phyloP scores from a whole-genome alignment of 2,888 invertebrate species.

The Calameuta filiformis region DNA sequence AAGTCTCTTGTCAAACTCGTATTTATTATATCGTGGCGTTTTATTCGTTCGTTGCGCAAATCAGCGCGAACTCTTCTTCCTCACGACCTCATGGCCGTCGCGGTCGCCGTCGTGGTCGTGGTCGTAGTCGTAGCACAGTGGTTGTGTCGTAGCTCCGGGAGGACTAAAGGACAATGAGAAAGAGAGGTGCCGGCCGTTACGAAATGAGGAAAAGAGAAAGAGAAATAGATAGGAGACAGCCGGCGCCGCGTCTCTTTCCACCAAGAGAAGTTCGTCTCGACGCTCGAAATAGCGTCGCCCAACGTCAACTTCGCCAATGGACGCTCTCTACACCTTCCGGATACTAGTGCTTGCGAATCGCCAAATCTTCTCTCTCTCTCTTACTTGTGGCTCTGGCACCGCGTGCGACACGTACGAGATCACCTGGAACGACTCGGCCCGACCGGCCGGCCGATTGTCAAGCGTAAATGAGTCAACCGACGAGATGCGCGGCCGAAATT shows the following conservation, averaged over 20 bases:
- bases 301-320: background rate
- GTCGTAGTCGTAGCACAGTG: background rate
- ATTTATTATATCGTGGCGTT: background rate
- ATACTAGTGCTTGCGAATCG: background rate
- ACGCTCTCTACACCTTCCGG: background rate
- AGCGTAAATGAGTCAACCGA: background rate
- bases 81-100: background rate
- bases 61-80: background rate
- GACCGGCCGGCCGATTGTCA: background rate
- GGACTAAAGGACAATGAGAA: background rate
- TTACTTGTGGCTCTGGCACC: no score
- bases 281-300: background rate
- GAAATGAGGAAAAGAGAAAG: background rate
- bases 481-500: no score
- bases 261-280: background rate
- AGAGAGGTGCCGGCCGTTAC: background rate
- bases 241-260: background rate
- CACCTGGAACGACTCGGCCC: no score
- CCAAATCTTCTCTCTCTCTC: background rate
- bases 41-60: background rate
- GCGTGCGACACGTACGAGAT: background rate
- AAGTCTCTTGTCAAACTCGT: background rate
- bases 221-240: background rate
- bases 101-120: background rate
- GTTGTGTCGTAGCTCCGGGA: background rate